Evolutionary conservation across 2,888 invertebrate species (phyloP).

Genomic region (Phania funesta): DNA sequence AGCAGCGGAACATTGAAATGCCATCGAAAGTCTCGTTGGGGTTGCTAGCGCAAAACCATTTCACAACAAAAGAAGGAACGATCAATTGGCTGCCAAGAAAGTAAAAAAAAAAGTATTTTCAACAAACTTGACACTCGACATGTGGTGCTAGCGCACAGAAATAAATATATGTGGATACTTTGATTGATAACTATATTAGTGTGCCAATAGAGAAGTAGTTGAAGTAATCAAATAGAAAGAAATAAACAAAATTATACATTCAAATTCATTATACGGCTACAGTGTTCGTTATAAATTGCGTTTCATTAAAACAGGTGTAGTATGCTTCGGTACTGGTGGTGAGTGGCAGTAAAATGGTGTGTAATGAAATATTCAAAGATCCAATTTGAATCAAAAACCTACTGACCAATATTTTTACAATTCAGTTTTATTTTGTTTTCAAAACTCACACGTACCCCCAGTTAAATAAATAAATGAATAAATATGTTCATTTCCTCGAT

Average conservation of each 20-base stretch:
- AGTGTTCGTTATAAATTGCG: background rate
- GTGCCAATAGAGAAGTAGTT: conserved; percentile 6
- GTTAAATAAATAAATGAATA: conserved; percentile 41
- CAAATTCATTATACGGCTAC: background rate
- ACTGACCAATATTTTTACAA: conserved; percentile 53
- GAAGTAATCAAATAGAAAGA: background rate
- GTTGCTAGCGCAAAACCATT: no score
- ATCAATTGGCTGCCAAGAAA: background rate
- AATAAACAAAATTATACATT: background rate
- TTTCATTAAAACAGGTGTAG: conserved; percentile 17
- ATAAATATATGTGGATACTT: background rate
- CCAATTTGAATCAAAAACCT: conserved; percentile 45
- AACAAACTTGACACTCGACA: conserved; percentile 42
- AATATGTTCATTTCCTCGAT: conserved; percentile 61
- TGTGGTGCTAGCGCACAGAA: background rate
- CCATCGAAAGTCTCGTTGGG: no score
- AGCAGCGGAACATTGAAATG: background rate
- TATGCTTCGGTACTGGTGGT: background rate
- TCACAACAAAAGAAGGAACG: background rate
- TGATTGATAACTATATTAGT: conserved; percentile 17
- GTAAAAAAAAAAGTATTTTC: background rate
- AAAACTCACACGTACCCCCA: conserved; percentile 32
- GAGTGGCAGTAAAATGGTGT: background rate
- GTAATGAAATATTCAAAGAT: conserved; percentile 25
- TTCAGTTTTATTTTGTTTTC: conserved; percentile 9